Conservation (phyloP, 2,797 vertebrate genomes). For the Valencia hispanica region DNA sequence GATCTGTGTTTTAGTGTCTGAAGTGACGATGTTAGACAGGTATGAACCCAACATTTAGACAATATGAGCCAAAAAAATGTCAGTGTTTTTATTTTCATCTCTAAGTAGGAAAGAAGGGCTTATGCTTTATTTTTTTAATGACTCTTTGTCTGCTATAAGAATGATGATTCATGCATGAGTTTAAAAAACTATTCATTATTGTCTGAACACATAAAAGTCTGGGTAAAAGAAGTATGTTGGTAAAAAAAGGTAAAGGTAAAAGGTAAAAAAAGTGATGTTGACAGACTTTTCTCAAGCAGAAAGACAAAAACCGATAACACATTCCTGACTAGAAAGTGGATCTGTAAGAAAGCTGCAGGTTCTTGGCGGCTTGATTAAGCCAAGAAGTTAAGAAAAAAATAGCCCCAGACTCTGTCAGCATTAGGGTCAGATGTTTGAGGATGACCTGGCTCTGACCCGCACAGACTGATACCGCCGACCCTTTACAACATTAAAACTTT, state of each 20-base stretch:
- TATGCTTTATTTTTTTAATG: constrained; percentile 31
- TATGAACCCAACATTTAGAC: constrained; percentile 51
- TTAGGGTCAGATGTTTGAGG: constrained; percentile 56
- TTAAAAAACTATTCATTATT: constrained; percentile 54
- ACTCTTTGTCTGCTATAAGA: constrained; percentile 37
- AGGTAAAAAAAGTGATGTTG: constrained; percentile 39
- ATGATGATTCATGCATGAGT: constrained; percentile 55
- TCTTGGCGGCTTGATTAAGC: constrained; percentile 3
- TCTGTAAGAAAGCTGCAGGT: constrained; percentile 1
- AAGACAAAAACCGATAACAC: neutral
- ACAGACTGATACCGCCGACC: constrained; percentile 43
- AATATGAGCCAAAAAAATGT: constrained; percentile 55
- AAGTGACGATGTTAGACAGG: constrained; percentile 35
- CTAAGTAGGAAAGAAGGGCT: constrained; percentile 37
- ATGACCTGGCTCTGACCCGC: constrained; percentile 59
- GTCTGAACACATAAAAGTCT: constrained; percentile 16
- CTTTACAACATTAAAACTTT: constrained; percentile 47
- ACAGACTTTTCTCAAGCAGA: constrained; percentile 29
- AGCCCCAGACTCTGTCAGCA: constrained; percentile 20
- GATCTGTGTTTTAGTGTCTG: constrained; percentile 42
- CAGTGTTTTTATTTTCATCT: constrained; percentile 35
- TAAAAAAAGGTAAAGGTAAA: too few species aligned
- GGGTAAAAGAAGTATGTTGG: constrained; percentile 24
- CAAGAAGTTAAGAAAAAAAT: constrained; percentile 36
- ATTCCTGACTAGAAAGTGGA: constrained; percentile 17